Evolutionary conservation across 1,140 invertebrate genomes (phyloP).

Genomic region (Dendroctonus ponderosae): DNA sequence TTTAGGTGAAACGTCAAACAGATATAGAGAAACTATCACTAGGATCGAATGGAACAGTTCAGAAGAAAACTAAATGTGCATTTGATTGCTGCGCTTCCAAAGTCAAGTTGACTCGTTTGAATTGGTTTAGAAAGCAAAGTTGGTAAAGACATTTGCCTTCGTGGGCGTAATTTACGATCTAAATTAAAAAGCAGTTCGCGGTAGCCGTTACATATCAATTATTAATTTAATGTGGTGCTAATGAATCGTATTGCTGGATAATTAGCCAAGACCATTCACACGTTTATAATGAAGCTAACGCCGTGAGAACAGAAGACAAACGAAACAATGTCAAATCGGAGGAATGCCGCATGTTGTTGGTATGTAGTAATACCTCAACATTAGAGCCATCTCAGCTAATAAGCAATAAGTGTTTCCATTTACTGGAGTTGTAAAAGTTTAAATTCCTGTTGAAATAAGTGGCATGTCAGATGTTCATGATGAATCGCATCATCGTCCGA

Average conservation of each 20-base stretch:
- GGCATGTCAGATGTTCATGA: conserved; percentile 14
- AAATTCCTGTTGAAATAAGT: conserved; percentile 6
- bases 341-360: conserved; percentile 8
- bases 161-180: too few species aligned
- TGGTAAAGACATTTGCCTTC: too few species aligned
- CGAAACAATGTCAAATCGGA: neutral
- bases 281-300: too few species aligned
- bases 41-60: neutral
- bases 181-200: too few species aligned
- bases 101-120: too few species aligned
- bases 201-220: too few species aligned
- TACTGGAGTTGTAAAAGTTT: conserved; percentile 11
- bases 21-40: neutral
- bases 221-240: too few species aligned
- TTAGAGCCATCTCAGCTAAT: conserved; percentile 16
- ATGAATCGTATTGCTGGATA: too few species aligned
- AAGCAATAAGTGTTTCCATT: conserved; percentile 19
- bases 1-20: neutral
- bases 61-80: too few species aligned
- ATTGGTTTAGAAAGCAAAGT: too few species aligned
- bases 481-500: conserved; percentile 4
- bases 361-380: conserved; percentile 7
- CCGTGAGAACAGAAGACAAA: neutral
- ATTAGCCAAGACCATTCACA: too few species aligned
- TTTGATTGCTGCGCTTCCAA: too few species aligned